Conservation (phyloP, 2,888 invertebrate genomes). For the Mythimna ferrago region DNA sequence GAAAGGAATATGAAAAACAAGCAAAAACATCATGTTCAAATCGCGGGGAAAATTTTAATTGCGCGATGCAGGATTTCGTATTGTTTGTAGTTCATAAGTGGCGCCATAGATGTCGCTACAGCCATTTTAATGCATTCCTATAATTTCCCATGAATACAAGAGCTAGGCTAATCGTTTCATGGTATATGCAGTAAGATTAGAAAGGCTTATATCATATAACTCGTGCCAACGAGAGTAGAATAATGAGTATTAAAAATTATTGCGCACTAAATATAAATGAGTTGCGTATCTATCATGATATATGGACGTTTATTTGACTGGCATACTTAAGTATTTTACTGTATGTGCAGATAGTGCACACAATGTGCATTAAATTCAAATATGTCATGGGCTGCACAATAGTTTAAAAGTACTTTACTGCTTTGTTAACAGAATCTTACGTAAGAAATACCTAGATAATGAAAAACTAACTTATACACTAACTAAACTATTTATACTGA, state of each 20-base stretch:
- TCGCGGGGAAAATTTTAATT: too few relatives aligned
- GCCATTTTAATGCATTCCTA: too few relatives aligned
- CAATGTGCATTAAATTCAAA: neutral
- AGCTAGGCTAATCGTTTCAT: neutral
- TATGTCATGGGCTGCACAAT: neutral
- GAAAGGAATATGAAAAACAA: too few relatives aligned
- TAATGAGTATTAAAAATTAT: constrained; percentile 45
- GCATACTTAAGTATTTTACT: constrained; percentile 44
- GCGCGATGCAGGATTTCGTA: too few relatives aligned
- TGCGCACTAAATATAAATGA: constrained; percentile 43
- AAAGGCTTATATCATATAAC: constrained; percentile 35
- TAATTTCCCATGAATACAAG: neutral
- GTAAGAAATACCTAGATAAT: too few relatives aligned
- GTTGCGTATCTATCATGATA: constrained; percentile 12
- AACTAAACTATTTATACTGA: too few relatives aligned
- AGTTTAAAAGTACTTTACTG: too few relatives aligned
- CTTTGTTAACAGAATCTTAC: neutral
- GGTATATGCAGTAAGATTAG: constrained; percentile 5
- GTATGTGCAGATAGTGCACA: neutral
- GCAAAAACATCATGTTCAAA: too few relatives aligned
- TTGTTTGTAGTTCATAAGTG: too few relatives aligned
- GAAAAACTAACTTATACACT: too few relatives aligned
- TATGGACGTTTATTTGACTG: constrained; percentile 19
- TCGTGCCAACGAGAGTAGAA: constrained; percentile 18
- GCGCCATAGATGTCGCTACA: too few relatives aligned